Evolutionary conservation across 2,113 vertebrate species (phyloP), one percentile per base, ranked within the genome.

Genomic region (Beaufortia kweichowensis): DNA sequence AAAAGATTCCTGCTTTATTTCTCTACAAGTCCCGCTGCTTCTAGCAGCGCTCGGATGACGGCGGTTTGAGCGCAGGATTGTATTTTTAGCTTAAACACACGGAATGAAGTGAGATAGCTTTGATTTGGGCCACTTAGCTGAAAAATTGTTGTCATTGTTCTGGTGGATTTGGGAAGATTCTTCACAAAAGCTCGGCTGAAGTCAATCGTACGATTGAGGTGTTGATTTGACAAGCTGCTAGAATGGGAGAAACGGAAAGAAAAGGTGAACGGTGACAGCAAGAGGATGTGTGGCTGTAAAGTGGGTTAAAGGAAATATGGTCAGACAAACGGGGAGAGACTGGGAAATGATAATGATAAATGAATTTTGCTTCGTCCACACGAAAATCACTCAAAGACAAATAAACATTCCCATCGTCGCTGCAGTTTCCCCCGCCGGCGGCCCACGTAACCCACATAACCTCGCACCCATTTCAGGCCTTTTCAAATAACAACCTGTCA

Each of bases 1-100:
- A 85, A 83, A 80, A 85, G 84, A 75, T 77, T 78, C 80, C 73
- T 80, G 79, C 75, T 82, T 83, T 83, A 83, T 83, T 83, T 81
- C 82, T 80, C 55, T 66, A 79, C 72, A 79, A 72, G 65, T 83
- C 82, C 80, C 66, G 70, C 78, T 80, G 71, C 75, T 85, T 63
- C 69, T 61, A 35, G 75, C 59, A 76, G 76, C 77, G 65, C 65
- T 53, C 56, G 59, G 75, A 81, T 76, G 66, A 72, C 43, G 43
- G 70, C 61, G 67, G 60, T 85, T 83, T 83, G 75, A 76, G 77
- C 60, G 46, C 21, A 26, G 59, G 77, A 81, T 81, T 79, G n/a
- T 56, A 59, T 76, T 81, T 79, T 84, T 78, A 62, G 61, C 57
- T 74, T 62, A 59, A 83, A 74, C 56, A 74, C 77, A 77, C 6